These are phyloP conservation scores for Colius striatus DNA, from an alignment of 2,113 vertebrate species.

Conservation along the genomic window DNA sequence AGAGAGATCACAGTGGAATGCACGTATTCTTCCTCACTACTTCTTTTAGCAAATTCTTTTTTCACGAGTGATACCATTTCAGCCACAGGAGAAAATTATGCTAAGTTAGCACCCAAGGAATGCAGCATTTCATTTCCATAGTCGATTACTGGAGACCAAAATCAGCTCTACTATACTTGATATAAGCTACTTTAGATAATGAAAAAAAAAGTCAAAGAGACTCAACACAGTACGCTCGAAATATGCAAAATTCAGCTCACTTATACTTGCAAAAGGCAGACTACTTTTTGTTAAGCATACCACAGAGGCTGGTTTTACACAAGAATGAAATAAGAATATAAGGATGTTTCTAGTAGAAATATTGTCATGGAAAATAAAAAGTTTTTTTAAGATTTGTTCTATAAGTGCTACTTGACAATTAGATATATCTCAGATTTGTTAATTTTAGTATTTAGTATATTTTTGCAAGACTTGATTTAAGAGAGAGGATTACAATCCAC, in stretches of 20 bases:
- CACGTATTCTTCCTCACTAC: rapidly evolving
- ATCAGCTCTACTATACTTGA: not conserved
- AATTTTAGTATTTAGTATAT: not conserved
- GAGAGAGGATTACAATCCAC: not conserved
- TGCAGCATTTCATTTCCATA: not conserved
- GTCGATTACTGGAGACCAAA: not conserved
- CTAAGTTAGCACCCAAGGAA: not conserved
- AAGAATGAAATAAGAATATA: not conserved
- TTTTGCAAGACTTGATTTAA: not conserved
- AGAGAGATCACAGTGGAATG: rapidly evolving
- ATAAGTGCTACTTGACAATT: not conserved
- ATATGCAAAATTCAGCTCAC: not conserved
- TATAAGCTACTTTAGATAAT: not conserved
- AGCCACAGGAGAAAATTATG: not conserved
- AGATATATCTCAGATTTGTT: not conserved
- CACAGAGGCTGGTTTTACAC: not conserved
- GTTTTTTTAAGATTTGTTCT: not conserved
- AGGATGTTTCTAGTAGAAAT: not conserved
- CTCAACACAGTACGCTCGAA: not conserved
- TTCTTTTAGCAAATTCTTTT: rapidly evolving
- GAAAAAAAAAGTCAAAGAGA: not conserved
- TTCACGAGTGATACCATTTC: not conserved
- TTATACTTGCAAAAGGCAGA: not conserved
- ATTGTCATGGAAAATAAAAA: not conserved
- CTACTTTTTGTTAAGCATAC: not conserved